Percentiles rank a stretch among this genome's conserved stretches.
Evolutionary conservation across 2,113 vertebrate genomes (phyloP).

Genomic region (Tupaia tana): DNA sequence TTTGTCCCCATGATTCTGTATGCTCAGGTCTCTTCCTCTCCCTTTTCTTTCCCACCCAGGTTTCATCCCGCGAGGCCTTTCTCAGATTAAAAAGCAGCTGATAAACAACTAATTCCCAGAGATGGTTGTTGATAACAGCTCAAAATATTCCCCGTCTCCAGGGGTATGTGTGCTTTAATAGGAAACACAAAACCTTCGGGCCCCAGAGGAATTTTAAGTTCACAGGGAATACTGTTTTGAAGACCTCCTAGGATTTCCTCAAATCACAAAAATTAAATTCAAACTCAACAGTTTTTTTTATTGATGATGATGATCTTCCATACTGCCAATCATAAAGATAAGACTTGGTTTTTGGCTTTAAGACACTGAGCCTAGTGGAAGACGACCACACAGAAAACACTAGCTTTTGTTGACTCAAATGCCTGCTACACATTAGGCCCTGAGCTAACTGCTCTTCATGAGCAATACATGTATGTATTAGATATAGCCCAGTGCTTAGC

Average conservation of each 20-base stretch:
- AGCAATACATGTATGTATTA: neutral
- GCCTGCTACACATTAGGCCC: neutral
- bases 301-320: conserved; percentile 27
- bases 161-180: conserved; percentile 44
- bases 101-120: conserved; percentile 60
- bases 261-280: conserved; percentile 60
- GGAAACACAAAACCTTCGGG: conserved; percentile 63
- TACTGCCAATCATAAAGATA: conserved; percentile 18
- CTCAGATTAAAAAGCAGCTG: conserved; percentile 47
- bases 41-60: neutral
- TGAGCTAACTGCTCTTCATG: neutral
- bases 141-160: conserved; percentile 39
- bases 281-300: conserved; percentile 45
- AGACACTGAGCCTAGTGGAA: neutral
- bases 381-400: conserved; percentile 23
- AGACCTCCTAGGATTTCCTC: neutral
- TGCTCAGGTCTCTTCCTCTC: neutral
- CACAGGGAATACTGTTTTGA: conserved; percentile 34
- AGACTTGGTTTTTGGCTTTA: neutral
- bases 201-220: conserved; percentile 41
- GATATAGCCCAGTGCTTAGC: conserved; percentile 20
- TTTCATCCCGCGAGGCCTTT: conserved; percentile 36
- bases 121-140: conserved; percentile 23
- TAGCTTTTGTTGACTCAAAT: conserved; percentile 18
- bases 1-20: neutral